Conservation (phyloP, 2,797 vertebrate species). For the Argyrosomus regius region DNA sequence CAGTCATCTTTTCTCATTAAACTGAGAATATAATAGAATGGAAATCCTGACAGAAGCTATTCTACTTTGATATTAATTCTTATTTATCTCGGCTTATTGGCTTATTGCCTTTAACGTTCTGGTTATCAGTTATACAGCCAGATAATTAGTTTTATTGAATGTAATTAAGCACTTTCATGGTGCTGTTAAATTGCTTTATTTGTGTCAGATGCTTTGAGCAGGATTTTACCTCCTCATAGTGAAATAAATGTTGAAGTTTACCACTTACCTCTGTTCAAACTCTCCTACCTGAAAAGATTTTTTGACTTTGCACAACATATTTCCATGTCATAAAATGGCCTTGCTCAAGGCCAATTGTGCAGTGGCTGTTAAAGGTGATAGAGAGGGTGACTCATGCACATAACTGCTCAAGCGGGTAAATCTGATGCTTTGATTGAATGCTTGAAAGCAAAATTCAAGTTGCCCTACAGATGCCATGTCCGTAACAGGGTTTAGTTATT, state of each 20-base stretch:
- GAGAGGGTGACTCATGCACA: conserved; percentile 8
- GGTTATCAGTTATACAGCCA: conserved; percentile 27
- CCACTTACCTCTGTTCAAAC: conserved; percentile 11
- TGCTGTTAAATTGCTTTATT: conserved; percentile 22
- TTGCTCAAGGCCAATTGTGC: conserved; percentile 3
- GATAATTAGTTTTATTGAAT: conserved; percentile 42
- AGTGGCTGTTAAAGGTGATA: conserved; percentile 11
- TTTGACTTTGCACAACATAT: not conserved
- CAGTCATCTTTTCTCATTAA: conserved; percentile 68
- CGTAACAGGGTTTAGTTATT: not conserved
- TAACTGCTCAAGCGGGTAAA: not conserved
- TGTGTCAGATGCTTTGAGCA: conserved; percentile 20
- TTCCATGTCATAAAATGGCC: not conserved
- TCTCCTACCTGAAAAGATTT: conserved; percentile 17
- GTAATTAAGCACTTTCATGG: conserved; percentile 29
- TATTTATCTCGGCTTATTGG: conserved; percentile 39
- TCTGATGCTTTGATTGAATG: not conserved
- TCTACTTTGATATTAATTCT: conserved; percentile 35
- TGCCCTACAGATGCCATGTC: conserved; percentile 4
- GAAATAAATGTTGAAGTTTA: conserved; percentile 6
- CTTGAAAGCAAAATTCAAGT: not conserved
- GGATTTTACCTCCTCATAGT: conserved; percentile 20
- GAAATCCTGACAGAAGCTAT: conserved; percentile 32
- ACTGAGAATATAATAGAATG: conserved; percentile 50
- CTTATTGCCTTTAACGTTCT: conserved; percentile 32